phyloP scores from a whole-genome alignment of 1,140 invertebrate species.

The Dolichoris vasculosae region DNA sequence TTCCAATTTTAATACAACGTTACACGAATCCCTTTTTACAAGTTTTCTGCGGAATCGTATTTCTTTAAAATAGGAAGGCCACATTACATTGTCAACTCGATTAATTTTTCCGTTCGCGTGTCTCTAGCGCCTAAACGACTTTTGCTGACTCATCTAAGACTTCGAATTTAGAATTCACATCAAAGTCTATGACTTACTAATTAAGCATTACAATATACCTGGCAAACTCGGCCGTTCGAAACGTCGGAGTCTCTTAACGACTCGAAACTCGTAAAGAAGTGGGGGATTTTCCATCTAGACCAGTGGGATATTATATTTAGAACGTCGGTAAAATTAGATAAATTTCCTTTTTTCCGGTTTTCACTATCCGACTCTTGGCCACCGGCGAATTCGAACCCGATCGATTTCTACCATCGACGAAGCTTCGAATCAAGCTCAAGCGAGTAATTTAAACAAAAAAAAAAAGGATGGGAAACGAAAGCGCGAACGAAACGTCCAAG shows the following conservation, averaged over 20 bases:
- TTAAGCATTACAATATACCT: neutral
- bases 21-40: neutral
- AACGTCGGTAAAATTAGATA: conserved; percentile 4
- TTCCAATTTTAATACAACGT: neutral
- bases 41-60: neutral
- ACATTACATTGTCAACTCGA: neutral
- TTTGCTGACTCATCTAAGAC: neutral
- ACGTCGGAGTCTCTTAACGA: neutral
- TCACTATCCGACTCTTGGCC: neutral
- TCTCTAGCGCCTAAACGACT: neutral
- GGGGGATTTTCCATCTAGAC: neutral
- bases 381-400: neutral
- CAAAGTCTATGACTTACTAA: neutral
- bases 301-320: conserved; percentile 5
- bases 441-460: neutral
- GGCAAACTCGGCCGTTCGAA: neutral
- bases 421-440: too few species aligned
- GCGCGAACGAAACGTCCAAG: neutral
- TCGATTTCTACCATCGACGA: too few species aligned
- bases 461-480: neutral
- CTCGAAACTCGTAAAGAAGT: neutral
- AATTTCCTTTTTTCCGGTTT: neutral
- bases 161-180: neutral
- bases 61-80: neutral
- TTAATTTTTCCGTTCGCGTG: neutral